Evolutionary conservation across 2,888 invertebrate genomes (phyloP).

Genomic region (Acleris literana): DNA sequence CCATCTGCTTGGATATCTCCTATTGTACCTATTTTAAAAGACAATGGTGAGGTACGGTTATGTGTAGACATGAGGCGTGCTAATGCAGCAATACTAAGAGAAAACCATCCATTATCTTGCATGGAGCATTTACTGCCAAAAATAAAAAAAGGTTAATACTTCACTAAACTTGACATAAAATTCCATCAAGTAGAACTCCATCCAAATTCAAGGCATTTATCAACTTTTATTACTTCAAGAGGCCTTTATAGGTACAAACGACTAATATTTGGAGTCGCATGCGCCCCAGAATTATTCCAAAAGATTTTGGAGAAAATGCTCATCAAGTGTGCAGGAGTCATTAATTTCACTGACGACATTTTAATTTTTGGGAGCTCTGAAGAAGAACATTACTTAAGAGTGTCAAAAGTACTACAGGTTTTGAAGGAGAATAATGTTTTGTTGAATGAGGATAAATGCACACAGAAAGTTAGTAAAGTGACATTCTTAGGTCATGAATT

Average conservation of each 20-base stretch:
- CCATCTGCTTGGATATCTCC: not conserved
- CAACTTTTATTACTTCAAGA: slow-evolving; percentile 48
- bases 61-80: slow-evolving; percentile 8
- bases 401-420: slow-evolving; percentile 2
- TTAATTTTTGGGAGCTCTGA: slow-evolving; percentile 33
- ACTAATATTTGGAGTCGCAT: slow-evolving; percentile 48
- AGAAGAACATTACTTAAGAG: slow-evolving; percentile 17
- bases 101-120: slow-evolving; percentile 6
- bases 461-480: slow-evolving; percentile 2
- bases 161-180: not conserved
- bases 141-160: not conserved
- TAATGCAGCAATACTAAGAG: not conserved
- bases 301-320: slow-evolving; percentile 38
- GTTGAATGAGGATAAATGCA: slow-evolving; percentile 11
- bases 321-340: slow-evolving; percentile 35
- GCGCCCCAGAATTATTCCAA: slow-evolving; percentile 44
- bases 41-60: not conserved
- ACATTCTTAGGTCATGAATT: slow-evolving; percentile 23
- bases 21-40: slow-evolving; percentile 7
- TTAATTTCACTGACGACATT: slow-evolving; percentile 21
- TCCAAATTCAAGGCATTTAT: slow-evolving; percentile 42
- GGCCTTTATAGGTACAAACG: slow-evolving; percentile 48
- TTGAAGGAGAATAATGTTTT: slow-evolving; percentile 19
- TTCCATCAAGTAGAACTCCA: slow-evolving; percentile 10
- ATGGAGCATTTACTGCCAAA: not conserved